Evolutionary conservation across 2,113 vertebrate genomes (phyloP).

Genomic region (Ginglymostoma cirratum): DNA sequence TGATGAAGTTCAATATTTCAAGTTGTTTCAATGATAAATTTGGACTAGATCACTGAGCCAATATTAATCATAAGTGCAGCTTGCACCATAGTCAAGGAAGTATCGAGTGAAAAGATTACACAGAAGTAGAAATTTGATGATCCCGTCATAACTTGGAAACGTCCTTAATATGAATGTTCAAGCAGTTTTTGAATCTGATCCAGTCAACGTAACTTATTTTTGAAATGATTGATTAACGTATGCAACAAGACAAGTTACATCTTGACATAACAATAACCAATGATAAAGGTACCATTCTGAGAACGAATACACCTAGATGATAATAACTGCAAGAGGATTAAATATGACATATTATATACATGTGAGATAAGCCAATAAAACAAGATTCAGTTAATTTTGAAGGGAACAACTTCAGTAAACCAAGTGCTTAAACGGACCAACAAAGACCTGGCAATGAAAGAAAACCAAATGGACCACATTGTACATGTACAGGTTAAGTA

Average conservation of each 20-base stretch:
- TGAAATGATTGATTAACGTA: neutral
- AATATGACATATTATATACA: neutral
- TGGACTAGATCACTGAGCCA: neutral
- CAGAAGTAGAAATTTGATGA: neutral
- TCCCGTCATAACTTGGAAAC: neutral
- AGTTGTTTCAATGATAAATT: neutral
- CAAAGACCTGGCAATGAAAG: neutral
- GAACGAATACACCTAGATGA: neutral
- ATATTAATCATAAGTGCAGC: neutral
- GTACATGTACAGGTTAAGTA: neutral
- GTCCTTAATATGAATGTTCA: neutral
- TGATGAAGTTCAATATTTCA: neutral
- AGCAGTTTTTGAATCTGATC: neutral
- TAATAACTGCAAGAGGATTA: neutral
- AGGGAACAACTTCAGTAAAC: neutral
- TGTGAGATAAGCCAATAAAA: neutral
- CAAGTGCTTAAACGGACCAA: neutral
- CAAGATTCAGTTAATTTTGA: neutral
- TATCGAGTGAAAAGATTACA: neutral
- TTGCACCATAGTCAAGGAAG: neutral
- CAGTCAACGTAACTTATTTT: neutral
- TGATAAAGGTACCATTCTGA: neutral
- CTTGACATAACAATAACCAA: neutral
- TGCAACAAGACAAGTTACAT: neutral
- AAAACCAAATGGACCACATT: neutral